Percentiles rank a stretch among this genome's conserved stretches.
These are phyloP conservation scores for Pseudochirops cupreus DNA, from an alignment of 2,797 vertebrate species.

Conservation along the genomic window DNA sequence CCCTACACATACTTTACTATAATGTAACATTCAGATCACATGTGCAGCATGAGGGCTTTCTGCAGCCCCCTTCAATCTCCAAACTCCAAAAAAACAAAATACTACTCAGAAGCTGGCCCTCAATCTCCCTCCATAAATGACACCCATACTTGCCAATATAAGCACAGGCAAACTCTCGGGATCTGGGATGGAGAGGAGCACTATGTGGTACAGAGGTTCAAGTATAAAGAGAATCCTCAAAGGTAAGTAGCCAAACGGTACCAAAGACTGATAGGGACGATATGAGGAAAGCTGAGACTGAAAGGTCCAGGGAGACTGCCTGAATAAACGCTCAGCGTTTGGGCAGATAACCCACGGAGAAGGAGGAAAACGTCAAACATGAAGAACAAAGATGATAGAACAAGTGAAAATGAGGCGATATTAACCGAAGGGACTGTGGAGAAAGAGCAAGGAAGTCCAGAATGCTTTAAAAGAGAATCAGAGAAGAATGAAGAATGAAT, in stretches of 20 bases:
- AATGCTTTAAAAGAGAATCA: neutral
- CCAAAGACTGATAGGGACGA: neutral
- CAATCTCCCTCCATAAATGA: neutral
- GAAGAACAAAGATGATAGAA: neutral
- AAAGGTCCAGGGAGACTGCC: neutral
- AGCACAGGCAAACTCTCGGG: neutral
- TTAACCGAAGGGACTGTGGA: neutral
- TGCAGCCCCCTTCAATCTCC: neutral
- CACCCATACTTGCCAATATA: neutral
- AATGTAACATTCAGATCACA: neutral
- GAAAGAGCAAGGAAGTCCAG: neutral
- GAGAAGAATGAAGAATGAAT: neutral
- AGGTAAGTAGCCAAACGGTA: neutral
- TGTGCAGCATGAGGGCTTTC: neutral
- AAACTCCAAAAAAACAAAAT: neutral
- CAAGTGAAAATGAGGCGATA: neutral
- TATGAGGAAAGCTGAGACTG: too few species aligned
- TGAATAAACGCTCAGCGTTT: rapidly evolving
- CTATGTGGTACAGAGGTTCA: neutral
- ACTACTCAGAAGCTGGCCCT: neutral
- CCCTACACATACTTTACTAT: too few species aligned
- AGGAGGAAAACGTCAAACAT: neutral
- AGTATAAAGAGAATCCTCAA: neutral
- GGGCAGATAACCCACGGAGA: neutral
- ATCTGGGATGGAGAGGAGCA: neutral